A percentile compares a stretch with the other conserved stretches of the same genome.
Evolutionary conservation across 2,113 vertebrate genomes (phyloP).

Genomic region (Sebastes schlegelii): DNA sequence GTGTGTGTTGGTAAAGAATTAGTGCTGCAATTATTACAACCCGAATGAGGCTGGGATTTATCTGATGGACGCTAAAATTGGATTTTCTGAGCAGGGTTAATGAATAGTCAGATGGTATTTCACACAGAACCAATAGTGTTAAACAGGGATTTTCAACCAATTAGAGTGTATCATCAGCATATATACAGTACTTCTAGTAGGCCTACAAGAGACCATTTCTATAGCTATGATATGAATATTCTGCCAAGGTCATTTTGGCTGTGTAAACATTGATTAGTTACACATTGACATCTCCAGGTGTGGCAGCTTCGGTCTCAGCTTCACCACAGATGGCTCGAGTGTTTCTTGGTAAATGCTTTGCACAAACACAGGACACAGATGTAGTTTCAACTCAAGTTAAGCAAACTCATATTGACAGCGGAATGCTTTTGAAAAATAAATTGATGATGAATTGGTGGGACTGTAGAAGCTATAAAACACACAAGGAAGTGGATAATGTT

Average conservation of each 20-base stretch:
- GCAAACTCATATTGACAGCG: not conserved
- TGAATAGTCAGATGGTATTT: not conserved
- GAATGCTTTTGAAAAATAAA: not conserved
- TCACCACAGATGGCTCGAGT: not conserved
- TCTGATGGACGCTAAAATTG: slow-evolving; percentile 18
- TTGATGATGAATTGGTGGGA: slow-evolving; percentile 4
- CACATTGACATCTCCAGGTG: slow-evolving; percentile 34
- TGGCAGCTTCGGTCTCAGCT: slow-evolving; percentile 5
- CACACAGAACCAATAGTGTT: not conserved
- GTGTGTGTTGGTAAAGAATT: slow-evolving; percentile 20
- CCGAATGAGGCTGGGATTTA: slow-evolving; percentile 19
- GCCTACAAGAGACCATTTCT: not conserved
- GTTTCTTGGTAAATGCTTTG: not conserved
- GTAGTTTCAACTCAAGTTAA: not conserved
- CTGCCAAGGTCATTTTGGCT: not conserved
- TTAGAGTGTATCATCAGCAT: not conserved
- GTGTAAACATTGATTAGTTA: not conserved
- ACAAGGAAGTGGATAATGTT: not conserved
- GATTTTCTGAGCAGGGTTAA: not conserved
- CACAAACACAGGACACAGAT: not conserved
- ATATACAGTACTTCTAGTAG: not conserved
- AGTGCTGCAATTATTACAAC: slow-evolving; percentile 25
- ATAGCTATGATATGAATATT: not conserved
- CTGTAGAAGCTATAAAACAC: slow-evolving; percentile 20
- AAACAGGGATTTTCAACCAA: not conserved